These are phyloP conservation scores for Andrena marginata DNA, from an alignment of 2,888 invertebrate genomes.

Conservation along the genomic window DNA sequence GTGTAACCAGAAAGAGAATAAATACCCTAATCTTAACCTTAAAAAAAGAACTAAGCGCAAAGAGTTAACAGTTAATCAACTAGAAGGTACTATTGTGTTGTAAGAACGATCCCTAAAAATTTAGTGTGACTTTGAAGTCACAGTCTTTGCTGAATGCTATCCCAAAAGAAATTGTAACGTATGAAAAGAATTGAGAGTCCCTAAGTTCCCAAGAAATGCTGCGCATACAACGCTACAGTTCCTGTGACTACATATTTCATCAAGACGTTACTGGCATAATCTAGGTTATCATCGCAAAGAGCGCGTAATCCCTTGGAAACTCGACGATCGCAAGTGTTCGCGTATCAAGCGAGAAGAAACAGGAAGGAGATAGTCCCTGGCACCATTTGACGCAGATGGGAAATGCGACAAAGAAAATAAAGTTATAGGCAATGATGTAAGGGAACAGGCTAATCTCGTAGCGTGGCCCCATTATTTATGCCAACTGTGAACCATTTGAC, in stretches of 20 bases:
- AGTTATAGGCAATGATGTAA: conserved; percentile 60
- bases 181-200: no score
- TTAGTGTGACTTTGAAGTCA: no score
- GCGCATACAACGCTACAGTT: background rate
- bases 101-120: no score
- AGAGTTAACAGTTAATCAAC: no score
- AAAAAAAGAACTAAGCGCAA: no score
- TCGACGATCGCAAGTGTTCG: background rate
- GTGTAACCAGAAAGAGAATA: no score
- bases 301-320: conserved; percentile 13
- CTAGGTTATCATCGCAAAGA: conserved; percentile 27
- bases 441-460: conserved; percentile 61
- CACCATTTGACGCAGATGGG: conserved; percentile 21
- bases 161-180: no score
- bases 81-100: no score
- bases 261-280: conserved; percentile 7
- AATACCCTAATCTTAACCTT: no score
- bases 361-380: conserved; percentile 17
- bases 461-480: conserved; percentile 63
- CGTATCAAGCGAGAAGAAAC: conserved; percentile 11
- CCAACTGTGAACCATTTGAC: conserved; percentile 44
- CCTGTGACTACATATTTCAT: background rate
- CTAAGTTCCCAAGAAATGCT: background rate
- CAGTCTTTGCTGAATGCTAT: no score
- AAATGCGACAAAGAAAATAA: conserved; percentile 36